phyloP scores from a whole-genome alignment of 1,140 invertebrate species.

The Rhizoglyphus robini region DNA sequence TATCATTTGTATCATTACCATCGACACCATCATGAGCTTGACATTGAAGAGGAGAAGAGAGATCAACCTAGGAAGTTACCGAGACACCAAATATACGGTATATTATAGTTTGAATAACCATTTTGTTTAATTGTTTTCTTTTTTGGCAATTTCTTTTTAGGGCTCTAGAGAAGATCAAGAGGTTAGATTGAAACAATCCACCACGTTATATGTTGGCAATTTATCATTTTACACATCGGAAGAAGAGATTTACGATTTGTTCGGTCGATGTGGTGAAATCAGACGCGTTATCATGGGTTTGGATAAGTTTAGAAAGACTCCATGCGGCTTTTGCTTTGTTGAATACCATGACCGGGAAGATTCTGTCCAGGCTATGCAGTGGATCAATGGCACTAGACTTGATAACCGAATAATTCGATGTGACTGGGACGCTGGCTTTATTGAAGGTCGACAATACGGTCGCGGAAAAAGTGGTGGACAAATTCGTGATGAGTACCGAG shows the following conservation, averaged over 20 bases:
- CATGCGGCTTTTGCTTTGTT: conserved; percentile 98
- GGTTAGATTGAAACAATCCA: neutral
- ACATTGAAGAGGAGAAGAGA: neutral
- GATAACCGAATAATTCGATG: conserved; percentile 94
- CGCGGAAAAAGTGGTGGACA: conserved; percentile 95
- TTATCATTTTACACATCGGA: conserved; percentile 97
- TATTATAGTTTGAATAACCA: neutral
- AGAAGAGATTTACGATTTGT: conserved; percentile 97
- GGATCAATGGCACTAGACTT: conserved; percentile 87
- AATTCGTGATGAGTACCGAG: conserved; percentile 95
- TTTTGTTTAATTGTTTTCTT: neutral
- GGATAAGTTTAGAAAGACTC: conserved; percentile 95
- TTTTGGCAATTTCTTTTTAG: neutral
- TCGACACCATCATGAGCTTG: too few relatives aligned
- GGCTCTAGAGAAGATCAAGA: conserved; percentile 16
- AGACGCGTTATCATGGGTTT: conserved; percentile 93
- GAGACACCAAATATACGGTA: conserved; percentile 2
- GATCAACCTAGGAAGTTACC: conserved; percentile 8
- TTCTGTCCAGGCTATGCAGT: conserved; percentile 86
- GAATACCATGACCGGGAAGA: conserved; percentile 81
- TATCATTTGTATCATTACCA: neutral
- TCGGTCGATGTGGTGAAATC: conserved; percentile 88
- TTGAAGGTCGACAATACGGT: conserved; percentile 95
- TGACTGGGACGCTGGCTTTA: conserved; percentile 98
- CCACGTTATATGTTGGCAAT: conserved; percentile 80